Evolutionary conservation across 2,888 invertebrate genomes (phyloP).

Genomic region (Hypolimnas misippus): DNA sequence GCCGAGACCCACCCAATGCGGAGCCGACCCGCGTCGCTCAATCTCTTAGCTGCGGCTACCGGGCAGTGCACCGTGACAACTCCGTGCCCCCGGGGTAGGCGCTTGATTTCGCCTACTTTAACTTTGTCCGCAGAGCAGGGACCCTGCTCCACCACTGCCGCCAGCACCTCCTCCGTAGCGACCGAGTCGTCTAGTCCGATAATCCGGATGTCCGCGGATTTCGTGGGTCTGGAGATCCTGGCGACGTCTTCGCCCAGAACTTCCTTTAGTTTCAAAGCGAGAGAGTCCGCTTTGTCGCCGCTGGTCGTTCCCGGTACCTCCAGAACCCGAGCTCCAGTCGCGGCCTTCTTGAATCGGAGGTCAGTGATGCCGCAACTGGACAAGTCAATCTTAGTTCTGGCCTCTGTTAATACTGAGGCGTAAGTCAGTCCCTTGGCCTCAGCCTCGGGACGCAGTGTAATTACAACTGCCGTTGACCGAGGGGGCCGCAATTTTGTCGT

Average conservation of each 20-base stretch:
- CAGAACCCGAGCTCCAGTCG: slow-evolving; percentile 32
- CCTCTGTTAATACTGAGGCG: slow-evolving; percentile 8
- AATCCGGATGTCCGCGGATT: slow-evolving; percentile 23
- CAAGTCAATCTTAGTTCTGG: slow-evolving; percentile 13
- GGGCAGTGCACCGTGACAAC: slow-evolving; percentile 21
- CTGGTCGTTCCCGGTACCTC: slow-evolving; percentile 31
- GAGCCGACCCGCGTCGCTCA: slow-evolving; percentile 13
- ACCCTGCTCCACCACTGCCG: slow-evolving; percentile 17
- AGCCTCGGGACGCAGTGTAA: slow-evolving; percentile 16
- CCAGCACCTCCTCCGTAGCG: slow-evolving; percentile 13
- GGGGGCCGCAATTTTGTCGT: not conserved
- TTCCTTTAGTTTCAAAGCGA: slow-evolving; percentile 27
- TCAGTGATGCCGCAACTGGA: slow-evolving; percentile 14
- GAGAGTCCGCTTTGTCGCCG: slow-evolving; percentile 25
- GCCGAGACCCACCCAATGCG: slow-evolving; percentile 27
- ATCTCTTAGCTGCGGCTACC: slow-evolving; percentile 28
- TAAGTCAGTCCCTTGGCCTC: slow-evolving; percentile 18
- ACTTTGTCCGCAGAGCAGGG: slow-evolving; percentile 18
- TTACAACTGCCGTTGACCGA: not conserved
- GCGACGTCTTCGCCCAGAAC: slow-evolving; percentile 12
- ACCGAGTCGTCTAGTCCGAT: slow-evolving; percentile 16
- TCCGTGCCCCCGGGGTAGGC: not conserved
- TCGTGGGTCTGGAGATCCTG: slow-evolving; percentile 30
- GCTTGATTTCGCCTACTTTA: not conserved
- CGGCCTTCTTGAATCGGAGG: slow-evolving; percentile 16